Percentiles rank a stretch among this genome's conserved stretches.
These are phyloP conservation scores for Laothoe populi DNA, from an alignment of 2,888 invertebrate genomes.

Conservation along the genomic window DNA sequence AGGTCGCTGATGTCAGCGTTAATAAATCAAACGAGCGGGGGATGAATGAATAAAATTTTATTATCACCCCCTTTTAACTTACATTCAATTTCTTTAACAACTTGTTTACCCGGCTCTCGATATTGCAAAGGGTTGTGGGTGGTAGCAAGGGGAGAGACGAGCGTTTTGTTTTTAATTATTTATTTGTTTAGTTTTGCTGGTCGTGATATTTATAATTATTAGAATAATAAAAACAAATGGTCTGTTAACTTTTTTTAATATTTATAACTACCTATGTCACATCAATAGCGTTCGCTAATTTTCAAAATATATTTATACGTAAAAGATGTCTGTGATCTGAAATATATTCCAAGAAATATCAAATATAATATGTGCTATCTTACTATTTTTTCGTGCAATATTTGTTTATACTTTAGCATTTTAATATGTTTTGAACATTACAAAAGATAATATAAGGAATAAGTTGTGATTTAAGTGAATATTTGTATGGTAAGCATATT, in stretches of 20 bases:
- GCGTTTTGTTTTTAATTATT: slow-evolving; percentile 13
- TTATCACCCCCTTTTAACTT: slow-evolving; percentile 51
- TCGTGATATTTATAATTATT: background rate
- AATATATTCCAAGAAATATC: too few relatives aligned
- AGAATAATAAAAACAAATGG: background rate
- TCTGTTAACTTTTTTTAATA: background rate
- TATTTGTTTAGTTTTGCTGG: background rate
- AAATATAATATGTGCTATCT: too few relatives aligned
- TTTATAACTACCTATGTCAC: background rate
- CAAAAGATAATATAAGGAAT: too few relatives aligned
- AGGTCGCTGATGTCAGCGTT: slow-evolving; percentile 50
- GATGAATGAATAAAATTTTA: slow-evolving; percentile 54
- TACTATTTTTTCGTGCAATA: too few relatives aligned
- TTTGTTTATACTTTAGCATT: too few relatives aligned
- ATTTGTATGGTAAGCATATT: too few relatives aligned
- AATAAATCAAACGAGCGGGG: slow-evolving; percentile 60
- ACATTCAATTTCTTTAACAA: slow-evolving; percentile 59
- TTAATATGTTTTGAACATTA: too few relatives aligned
- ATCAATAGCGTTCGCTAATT: too few relatives aligned
- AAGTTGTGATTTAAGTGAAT: too few relatives aligned
- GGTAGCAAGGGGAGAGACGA: slow-evolving; percentile 33
- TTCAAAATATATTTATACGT: too few relatives aligned
- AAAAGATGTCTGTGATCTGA: too few relatives aligned
- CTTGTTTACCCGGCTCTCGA: slow-evolving; percentile 55
- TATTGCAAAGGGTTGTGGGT: slow-evolving; percentile 41